Evolutionary conservation across 2,888 invertebrate species (phyloP), one percentile per base, ranked within the genome.

Genomic region (Ichneumoninae sp.): DNA sequence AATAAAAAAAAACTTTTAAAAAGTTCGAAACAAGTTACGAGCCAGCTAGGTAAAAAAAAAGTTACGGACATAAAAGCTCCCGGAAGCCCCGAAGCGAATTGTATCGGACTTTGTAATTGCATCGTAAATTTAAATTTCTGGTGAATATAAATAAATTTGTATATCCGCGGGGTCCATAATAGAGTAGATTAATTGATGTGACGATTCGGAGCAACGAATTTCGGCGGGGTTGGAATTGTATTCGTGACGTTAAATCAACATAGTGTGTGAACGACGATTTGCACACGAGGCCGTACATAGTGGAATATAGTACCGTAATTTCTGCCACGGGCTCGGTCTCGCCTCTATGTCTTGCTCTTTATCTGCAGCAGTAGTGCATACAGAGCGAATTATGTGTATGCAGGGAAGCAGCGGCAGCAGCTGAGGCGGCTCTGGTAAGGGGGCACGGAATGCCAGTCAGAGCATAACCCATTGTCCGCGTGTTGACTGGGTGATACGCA

Each of bases 391-490:
- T 66, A 73, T 63, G 70, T 75, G 52, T 77, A 47, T 78, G 78
- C 68, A 82, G 87, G 83, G 83, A 87, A 90, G 86, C 85, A 85
- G 83, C 30, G 13, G 33, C 30, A 33, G 36, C 54, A 73, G 81
- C 76, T 81, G 83, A 83, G 65, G 70, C 81, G 54, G 47, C 76
- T 83, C 81, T 80, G 82, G 85, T 77, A 82, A 85, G 63, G 85
- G 77, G 80, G 85, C 87, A 77, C 70, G 86, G 86, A 88, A 88
- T 88, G 81, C 83, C 81, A 89, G 88, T 84, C 88, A 85, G 87
- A 89, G 88, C 88, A 84, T 87, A 87, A 87, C 87, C 85, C 85
- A 89, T 89, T 89, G 88, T 90, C 83, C 85, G 88, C 83, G 75
- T 71, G 81, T 83, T 83, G 77, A 83, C 83, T 86, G 81, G 85